phyloP scores from a whole-genome alignment of 2,888 invertebrate genomes.

The Ophraella communa region DNA sequence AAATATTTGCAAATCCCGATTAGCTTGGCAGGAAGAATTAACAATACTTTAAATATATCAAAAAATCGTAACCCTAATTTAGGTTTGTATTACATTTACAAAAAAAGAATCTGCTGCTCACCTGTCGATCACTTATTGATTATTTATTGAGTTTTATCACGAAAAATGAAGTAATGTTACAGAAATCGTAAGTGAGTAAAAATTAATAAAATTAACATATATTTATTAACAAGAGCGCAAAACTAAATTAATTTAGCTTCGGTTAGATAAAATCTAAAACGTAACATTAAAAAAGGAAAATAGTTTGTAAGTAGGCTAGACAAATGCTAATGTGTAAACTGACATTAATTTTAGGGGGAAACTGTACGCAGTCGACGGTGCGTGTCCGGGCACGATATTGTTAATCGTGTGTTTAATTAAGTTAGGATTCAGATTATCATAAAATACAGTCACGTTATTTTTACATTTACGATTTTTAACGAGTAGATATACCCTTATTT shows the following conservation, averaged over 20 bases:
- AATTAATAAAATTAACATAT: neutral
- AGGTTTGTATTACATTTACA: too few species aligned
- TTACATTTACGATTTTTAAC: slow-evolving; percentile 15
- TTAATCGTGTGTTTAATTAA: slow-evolving; percentile 28
- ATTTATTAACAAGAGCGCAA: neutral
- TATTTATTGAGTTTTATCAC: too few species aligned
- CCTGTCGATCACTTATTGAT: too few species aligned
- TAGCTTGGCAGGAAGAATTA: too few species aligned
- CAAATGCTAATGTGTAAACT: slow-evolving; percentile 42
- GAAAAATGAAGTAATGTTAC: too few species aligned
- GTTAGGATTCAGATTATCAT: slow-evolving; percentile 24
- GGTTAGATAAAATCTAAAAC: slow-evolving; percentile 12
- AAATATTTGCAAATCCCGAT: too few species aligned
- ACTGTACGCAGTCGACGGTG: slow-evolving; percentile 36
- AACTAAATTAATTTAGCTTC: slow-evolving; percentile 1
- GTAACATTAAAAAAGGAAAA: slow-evolving; percentile 26
- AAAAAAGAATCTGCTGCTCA: too few species aligned
- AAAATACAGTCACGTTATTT: slow-evolving; percentile 23
- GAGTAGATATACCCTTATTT: slow-evolving; percentile 7
- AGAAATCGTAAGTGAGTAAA: too few species aligned
- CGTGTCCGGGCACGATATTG: slow-evolving; percentile 38
- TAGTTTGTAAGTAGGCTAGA: slow-evolving; percentile 24
- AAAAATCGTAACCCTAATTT: too few species aligned
- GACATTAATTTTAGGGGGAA: slow-evolving; percentile 41
- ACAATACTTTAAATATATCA: too few species aligned